Conservation (phyloP, 2,888 invertebrate genomes). For the Encarsia formosa region DNA sequence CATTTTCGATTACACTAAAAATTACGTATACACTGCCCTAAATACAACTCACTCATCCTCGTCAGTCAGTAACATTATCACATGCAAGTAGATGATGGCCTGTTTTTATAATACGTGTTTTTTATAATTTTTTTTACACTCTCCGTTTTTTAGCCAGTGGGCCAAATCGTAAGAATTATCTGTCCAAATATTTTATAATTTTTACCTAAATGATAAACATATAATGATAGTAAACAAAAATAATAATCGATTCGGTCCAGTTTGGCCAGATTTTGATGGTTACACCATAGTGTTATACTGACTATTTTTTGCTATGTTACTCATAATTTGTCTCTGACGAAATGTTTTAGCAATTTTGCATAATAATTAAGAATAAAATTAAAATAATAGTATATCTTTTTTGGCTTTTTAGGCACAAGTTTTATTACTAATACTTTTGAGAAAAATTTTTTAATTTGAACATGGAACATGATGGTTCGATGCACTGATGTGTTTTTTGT, state of each 20-base stretch:
- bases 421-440: too few relatives aligned
- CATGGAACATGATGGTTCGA: slow-evolving; percentile 39
- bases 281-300: slow-evolving; percentile 22
- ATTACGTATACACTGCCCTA: slow-evolving; percentile 14
- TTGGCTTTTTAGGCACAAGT: too few relatives aligned
- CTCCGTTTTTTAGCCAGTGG: slow-evolving; percentile 28
- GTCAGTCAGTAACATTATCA: slow-evolving; percentile 18
- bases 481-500: slow-evolving; percentile 47
- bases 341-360: slow-evolving; percentile 27
- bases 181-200: background rate
- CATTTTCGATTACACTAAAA: background rate
- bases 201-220: background rate
- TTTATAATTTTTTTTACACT: slow-evolving; percentile 40
- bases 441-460: slow-evolving; percentile 25
- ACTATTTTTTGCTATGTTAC: slow-evolving; percentile 32
- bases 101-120: slow-evolving; percentile 47
- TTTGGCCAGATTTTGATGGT: slow-evolving; percentile 17
- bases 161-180: slow-evolving; percentile 8
- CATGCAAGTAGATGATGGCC: slow-evolving; percentile 40
- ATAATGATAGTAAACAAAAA: too few relatives aligned
- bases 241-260: slow-evolving; percentile 18
- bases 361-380: slow-evolving; percentile 14
- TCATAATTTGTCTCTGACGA: slow-evolving; percentile 29
- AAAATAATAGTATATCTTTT: slow-evolving; percentile 9
- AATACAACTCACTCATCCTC: background rate